A percentile compares a stretch with the other conserved stretches of the same genome.
Evolutionary conservation across 2,888 invertebrate species (phyloP).

Genomic region (Lucinisca nassula): DNA sequence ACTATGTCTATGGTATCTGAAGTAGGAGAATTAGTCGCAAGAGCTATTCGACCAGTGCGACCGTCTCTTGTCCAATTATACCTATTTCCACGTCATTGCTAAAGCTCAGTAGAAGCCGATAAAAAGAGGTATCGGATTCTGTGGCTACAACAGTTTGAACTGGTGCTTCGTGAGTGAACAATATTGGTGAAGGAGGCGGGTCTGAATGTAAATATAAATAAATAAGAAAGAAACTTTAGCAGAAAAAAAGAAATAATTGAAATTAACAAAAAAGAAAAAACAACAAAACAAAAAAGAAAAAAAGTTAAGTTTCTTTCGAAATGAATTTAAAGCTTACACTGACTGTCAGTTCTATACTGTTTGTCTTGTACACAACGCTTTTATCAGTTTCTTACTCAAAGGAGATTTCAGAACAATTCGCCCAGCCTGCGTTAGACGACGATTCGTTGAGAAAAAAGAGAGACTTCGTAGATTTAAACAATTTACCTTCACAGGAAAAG

Average conservation of each 20-base stretch:
- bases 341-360: neutral
- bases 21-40: neutral
- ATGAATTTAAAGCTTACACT: neutral
- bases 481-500: conserved; percentile 43
- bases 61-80: neutral
- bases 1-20: no score
- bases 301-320: neutral
- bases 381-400: neutral
- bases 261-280: neutral
- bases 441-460: conserved; percentile 39
- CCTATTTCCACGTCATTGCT: conserved; percentile 58
- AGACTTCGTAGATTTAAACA: conserved; percentile 41
- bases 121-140: conserved; percentile 28
- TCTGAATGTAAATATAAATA: neutral
- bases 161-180: neutral
- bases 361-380: neutral
- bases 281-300: neutral
- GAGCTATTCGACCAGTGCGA: neutral
- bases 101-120: conserved; percentile 41
- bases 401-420: neutral
- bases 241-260: neutral
- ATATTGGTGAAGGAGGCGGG: neutral
- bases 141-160: neutral
- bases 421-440: neutral
- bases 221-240: neutral